Evolutionary conservation across 1,140 invertebrate genomes (phyloP), one percentile per base, ranked within the genome.

Genomic region (Caenorhabditis remanei): DNA sequence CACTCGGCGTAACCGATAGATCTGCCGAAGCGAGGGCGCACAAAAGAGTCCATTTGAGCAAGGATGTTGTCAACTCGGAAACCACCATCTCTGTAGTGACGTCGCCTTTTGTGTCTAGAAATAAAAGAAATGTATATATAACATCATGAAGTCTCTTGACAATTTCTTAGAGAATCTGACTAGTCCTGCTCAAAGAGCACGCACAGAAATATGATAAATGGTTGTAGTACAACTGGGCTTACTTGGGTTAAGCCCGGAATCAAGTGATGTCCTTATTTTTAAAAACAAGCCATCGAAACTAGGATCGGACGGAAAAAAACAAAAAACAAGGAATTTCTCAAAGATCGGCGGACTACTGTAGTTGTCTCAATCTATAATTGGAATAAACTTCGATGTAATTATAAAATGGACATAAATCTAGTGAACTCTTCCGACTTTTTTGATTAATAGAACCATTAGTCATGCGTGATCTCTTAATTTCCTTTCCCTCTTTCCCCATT

Each of bases 21-120:
- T 75, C 85, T 8, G 13, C 86, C 86, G 65, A 87, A 87, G 24
- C 86, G 75, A 50, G 86, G 86, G 55, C 86, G 71, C 21, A 87
- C 86, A n/a, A 87, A 83, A 32, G 86, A 87, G 75, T 87, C 86
- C 86, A 87, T 87, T 58, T 87, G 86, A 14, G 86, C 86, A 50
- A 87, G 75, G 8, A 87, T 71, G 75, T 87, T 48, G 32, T 87
- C 86, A 67, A 87, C 71, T 41, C 71, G 86, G 48, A 87, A 79
- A 21, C 75, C 43, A 55, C 75, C 86, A 50, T 87, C 86, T 63
- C 75, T 48, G 50, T 87, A 71, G 58, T 87, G 86, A 65, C 86
- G 86, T 55, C 82, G 6, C 40, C 86, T 83, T 48, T 87, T 87
- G 61, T 84, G 86, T 56, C 86, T 87, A 65, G 56, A 85, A 85